phyloP scores from a whole-genome alignment of 2,888 invertebrate species.

The Hemaris fuciformis region DNA sequence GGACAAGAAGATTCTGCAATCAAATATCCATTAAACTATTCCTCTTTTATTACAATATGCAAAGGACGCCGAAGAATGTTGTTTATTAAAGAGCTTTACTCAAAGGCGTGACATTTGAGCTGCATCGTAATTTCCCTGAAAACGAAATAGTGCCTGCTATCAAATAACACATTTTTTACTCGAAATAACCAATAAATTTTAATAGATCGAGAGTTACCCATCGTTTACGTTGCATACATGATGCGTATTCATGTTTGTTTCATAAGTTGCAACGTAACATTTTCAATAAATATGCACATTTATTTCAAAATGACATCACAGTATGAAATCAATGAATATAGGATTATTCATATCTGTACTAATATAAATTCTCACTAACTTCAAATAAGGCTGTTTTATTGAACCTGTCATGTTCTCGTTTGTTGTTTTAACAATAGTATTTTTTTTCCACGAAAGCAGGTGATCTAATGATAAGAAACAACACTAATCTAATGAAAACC shows the following conservation, averaged over 20 bases:
- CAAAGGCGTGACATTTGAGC: not conserved
- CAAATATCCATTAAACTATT: not conserved
- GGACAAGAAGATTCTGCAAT: not conserved
- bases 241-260: not conserved
- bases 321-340: not conserved
- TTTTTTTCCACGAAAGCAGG: too few relatives aligned
- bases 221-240: not conserved
- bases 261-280: not conserved
- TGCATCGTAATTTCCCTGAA: not conserved
- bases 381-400: too few relatives aligned
- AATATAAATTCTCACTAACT: too few relatives aligned
- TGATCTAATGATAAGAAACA: too few relatives aligned
- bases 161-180: not conserved
- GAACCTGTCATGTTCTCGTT: too few relatives aligned
- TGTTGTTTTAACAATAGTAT: too few relatives aligned
- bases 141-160: not conserved
- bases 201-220: not conserved
- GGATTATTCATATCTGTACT: not conserved
- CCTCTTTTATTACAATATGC: not conserved
- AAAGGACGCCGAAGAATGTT: not conserved
- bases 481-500: too few relatives aligned
- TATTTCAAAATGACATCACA: not conserved
- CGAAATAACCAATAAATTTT: not conserved
- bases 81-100: not conserved
- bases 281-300: not conserved